Evolutionary conservation across 2,113 vertebrate genomes (phyloP).

Genomic region (Dunckerocampus dactyliophorus): DNA sequence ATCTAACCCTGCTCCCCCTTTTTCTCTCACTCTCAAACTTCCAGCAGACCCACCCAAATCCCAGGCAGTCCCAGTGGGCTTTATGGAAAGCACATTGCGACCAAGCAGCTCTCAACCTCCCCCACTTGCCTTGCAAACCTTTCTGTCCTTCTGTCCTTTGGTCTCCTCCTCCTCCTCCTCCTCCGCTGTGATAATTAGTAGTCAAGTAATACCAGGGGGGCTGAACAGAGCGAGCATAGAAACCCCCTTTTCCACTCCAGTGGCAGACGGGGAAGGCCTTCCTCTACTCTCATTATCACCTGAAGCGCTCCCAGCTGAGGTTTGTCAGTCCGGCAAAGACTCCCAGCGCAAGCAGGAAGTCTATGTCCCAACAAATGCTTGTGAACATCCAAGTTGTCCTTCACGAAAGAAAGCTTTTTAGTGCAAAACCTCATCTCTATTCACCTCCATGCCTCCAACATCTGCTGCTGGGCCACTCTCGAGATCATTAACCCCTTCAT

Average conservation of each 20-base stretch:
- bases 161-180: constrained; percentile 33
- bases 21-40: constrained; percentile 1
- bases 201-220: constrained; percentile 43
- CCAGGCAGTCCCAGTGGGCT: constrained; percentile 31
- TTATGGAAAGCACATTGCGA: constrained; percentile 66
- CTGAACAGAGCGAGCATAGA: constrained; percentile 40
- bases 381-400: constrained; percentile 57
- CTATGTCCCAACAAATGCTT: constrained; percentile 46
- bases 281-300: constrained; percentile 2
- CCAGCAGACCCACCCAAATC: constrained; percentile 48
- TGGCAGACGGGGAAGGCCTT: constrained; percentile 40
- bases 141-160: constrained; percentile 8
- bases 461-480: constrained; percentile 62
- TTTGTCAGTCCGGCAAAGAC: constrained; percentile 21
- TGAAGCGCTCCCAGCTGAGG: constrained; percentile 15
- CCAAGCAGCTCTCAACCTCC: constrained; percentile 19
- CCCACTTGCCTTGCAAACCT: constrained; percentile 18
- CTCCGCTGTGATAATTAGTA: constrained; percentile 64
- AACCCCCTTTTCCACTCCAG: constrained; percentile 61
- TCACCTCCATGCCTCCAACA: constrained; percentile 69
- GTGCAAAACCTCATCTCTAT: constrained; percentile 65
- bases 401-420: constrained; percentile 55
- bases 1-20: constrained; percentile 28
- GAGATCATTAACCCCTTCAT: constrained; percentile 66
- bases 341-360: constrained; percentile 47